These are phyloP conservation scores for Andrena chrysosceles DNA, from an alignment of 2,888 invertebrate genomes.

Conservation along the genomic window DNA sequence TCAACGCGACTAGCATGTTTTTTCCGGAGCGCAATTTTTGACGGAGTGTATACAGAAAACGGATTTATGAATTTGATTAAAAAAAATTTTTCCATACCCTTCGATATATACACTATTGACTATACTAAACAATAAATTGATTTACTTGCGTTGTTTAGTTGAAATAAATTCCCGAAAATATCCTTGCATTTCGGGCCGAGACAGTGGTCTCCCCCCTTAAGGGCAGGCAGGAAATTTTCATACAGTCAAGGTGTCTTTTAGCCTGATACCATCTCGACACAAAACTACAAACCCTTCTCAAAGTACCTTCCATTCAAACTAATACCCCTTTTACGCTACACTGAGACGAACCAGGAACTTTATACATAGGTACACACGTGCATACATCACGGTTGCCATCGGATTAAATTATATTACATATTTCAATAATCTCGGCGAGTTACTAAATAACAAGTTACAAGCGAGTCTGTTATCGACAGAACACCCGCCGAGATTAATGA, in stretches of 20 bases:
- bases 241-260: not conserved
- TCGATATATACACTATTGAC: no score
- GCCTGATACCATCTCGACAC: not conserved
- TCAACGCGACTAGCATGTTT: no score
- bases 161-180: no score
- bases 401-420: constrained; percentile 9
- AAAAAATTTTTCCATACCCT: no score
- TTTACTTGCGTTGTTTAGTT: no score
- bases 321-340: not conserved
- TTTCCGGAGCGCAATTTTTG: no score
- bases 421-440: not conserved
- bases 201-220: no score
- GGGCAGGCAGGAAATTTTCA: constrained; percentile 1
- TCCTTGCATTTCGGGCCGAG: no score
- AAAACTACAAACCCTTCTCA: not conserved
- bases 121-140: no score
- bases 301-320: not conserved
- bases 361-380: not conserved
- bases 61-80: no score
- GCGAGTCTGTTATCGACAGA: constrained; percentile 1
- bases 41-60: no score
- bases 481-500: constrained; percentile 8
- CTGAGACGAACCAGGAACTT: not conserved
- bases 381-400: not conserved
- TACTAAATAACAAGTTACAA: not conserved